Base-by-base conservation (phyloP, 2,113 vertebrate species). In the Anarrhichthys ocellatus region DNA sequence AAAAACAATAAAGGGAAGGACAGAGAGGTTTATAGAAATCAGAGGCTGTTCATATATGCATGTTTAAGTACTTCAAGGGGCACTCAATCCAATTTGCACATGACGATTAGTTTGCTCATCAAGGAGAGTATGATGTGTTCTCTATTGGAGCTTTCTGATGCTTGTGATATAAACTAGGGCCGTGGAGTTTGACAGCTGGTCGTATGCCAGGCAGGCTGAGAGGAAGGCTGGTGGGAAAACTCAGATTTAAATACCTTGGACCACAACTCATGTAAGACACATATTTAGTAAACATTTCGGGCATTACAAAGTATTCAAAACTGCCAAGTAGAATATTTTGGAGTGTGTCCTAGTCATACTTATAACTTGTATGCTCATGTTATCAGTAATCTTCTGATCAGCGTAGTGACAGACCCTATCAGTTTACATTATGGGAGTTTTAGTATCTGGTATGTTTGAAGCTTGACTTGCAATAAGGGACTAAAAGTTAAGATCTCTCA, bases 1-100 rank as follows among this genome's bases (percentile, higher is more conserved):
- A 44, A 14, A 44, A 44, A 50, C 5, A 38, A 86, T 2, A 78
- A 56, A 75, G 6, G 24, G 1, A 92, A 88, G 82, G 84, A 80
- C 2, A 61, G 6, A 52, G 1, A 40, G n/a, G 24, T 70, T 50
- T 50, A 69, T 5, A 44, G 8, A 69, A 0, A 9, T 62, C 17
- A 40, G 11, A 40, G 38, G 38, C 38, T 9, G 38, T 9, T 40
- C 5, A 40, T 40, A 40, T 40, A 40, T 40, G 38, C 38, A 9
- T 40, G 38, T 5, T 40, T 40, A 9, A 9, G 9, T 40, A 40
- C 8, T 40, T 9, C 38, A 40, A 38, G 38, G 38, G 38, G 8
- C 9, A 40, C 38, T 9, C 38, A 34, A 34, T 34, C 5, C 34
- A 34, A 34, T 34, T 34, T 6, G 34, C 34, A 68, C 24, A 40